A percentile compares a stretch with the other conserved stretches of the same genome.
These are phyloP conservation scores for Seriola rivoliana DNA, from an alignment of 2,113 vertebrate genomes.

Conservation along the genomic window DNA sequence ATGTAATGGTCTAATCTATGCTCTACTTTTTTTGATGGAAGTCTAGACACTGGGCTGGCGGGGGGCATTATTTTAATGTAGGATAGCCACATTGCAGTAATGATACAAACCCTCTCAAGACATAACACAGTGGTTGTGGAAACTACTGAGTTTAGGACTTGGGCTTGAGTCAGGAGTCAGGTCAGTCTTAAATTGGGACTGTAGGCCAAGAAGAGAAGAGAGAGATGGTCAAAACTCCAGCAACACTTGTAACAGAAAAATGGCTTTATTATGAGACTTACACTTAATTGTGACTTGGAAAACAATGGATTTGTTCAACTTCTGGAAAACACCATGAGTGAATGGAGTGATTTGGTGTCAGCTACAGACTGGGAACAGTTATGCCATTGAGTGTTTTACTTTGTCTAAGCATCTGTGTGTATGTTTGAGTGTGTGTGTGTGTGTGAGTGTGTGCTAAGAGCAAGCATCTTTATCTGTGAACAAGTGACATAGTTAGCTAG, in stretches of 20 bases:
- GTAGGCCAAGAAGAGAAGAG: background rate
- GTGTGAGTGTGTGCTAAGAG: background rate
- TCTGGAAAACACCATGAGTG: background rate
- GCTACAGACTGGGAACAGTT: background rate
- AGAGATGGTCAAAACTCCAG: background rate
- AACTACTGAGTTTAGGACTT: background rate
- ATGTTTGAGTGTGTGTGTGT: too few relatives aligned
- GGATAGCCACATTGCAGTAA: background rate
- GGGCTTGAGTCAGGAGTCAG: background rate
- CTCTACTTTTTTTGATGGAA: background rate
- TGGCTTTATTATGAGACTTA: background rate
- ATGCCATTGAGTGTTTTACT: background rate
- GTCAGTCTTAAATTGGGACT: background rate
- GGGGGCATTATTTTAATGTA: background rate
- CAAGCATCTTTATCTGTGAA: background rate
- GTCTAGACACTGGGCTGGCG: background rate
- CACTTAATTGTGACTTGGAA: background rate
- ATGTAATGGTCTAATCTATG: background rate
- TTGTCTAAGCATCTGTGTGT: background rate
- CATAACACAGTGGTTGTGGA: background rate
- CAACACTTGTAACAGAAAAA: background rate
- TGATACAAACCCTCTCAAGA: background rate
- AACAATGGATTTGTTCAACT: background rate
- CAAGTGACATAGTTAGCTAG: too few relatives aligned
- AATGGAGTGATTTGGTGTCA: background rate